phyloP scores from a whole-genome alignment of 2,113 vertebrate genomes.

The Bucco capensis region DNA sequence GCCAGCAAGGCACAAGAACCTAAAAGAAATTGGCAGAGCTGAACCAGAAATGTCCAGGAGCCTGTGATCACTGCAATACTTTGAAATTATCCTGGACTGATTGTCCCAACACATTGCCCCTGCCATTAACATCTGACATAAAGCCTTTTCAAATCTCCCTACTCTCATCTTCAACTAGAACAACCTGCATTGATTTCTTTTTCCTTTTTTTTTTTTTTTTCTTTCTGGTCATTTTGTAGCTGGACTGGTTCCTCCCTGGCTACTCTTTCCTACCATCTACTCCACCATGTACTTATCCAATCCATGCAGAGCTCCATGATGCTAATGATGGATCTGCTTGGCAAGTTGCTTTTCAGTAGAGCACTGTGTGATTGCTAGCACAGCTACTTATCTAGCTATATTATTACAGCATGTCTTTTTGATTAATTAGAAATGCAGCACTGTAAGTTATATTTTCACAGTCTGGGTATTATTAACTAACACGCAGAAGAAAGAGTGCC shows the following conservation, averaged over 20 bases:
- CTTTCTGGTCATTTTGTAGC: not conserved
- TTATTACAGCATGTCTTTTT: not conserved
- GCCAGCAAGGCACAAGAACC: not conserved
- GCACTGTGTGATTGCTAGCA: not conserved
- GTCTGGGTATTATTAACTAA: not conserved
- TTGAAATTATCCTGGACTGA: not conserved
- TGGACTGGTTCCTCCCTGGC: not conserved
- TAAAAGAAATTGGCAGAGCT: not conserved
- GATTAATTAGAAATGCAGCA: constrained; percentile 33
- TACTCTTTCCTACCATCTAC: not conserved
- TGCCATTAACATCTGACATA: not conserved
- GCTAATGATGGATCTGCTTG: not conserved
- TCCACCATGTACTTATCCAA: not conserved
- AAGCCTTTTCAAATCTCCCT: not conserved
- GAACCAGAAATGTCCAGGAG: not conserved
- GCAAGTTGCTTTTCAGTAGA: not conserved
- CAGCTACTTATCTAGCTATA: not conserved
- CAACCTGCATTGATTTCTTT: not conserved
- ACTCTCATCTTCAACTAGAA: not conserved
- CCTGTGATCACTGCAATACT: not conserved
- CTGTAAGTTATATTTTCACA: not conserved
- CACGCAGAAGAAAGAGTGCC: not conserved
- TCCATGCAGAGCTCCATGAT: not conserved
- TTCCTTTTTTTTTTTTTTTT: rapidly evolving
- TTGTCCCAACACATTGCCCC: not conserved